Base-by-base conservation (phyloP, 2,888 invertebrate genomes). In the Aspidiotus destructor region DNA sequence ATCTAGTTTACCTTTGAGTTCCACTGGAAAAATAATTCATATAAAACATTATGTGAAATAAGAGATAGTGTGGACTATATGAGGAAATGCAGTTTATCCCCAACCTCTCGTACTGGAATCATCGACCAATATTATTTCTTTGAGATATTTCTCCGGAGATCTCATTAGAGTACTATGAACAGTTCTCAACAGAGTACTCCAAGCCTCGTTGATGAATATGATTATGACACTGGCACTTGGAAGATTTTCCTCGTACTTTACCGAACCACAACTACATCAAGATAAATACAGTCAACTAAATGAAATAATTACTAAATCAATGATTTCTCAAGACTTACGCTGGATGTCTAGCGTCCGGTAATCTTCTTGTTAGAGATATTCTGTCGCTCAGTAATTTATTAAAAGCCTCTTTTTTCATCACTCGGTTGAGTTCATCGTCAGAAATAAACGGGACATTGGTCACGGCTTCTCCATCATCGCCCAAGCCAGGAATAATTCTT, bases 121-220 rank as follows among this genome's bases (percentile, higher is more conserved):
- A 76, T 98, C 96, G n/a, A 97, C 88, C 10, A 98, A 80, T 75
- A 98, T 88, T 70, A 98, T 88, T 80, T 98, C 96, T 76, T 92
- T 87, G 13, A 98, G 80, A 74, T 88, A 82, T 71, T 78, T 81
- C 72, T 79, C 81, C 48, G 84, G 88, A 74, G 85, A 86, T 78
- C 86, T 80, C 76, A 89, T 87, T 64, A 94, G 79, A n/a, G 93
- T 91, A 76, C 90, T 91, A 83, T 91, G 88, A n/a, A 92, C 83
- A 0, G 93, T 94, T 70, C 93, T 78, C 53, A 92, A 75, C 55
- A 93, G 80, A 53, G 91, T 86, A 60, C 91, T 89, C 81, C 89
- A 92, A 0, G 92, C 90, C 78, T 95, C 94, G 77, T 95, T 92
- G 77, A 86, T 90, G 80, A 92, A 95, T 72, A 93, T 90, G 53